Percentiles rank a stretch among this genome's conserved stretches.
These are phyloP conservation scores for Biston stratarius DNA, from an alignment of 2,888 invertebrate species.

Conservation along the genomic window DNA sequence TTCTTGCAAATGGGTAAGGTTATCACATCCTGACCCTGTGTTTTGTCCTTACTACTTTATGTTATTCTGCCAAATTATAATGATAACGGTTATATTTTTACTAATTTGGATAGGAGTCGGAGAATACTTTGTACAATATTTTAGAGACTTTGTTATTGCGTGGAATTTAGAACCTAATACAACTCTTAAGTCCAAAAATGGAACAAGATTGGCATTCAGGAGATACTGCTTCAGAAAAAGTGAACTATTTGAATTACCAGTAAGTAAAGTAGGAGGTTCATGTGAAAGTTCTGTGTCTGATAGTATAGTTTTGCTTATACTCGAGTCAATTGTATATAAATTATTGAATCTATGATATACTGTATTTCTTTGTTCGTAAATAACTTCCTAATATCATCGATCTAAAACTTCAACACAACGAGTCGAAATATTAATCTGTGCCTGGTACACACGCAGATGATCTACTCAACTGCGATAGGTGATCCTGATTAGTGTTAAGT, in stretches of 20 bases:
- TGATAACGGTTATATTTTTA: slow-evolving; percentile 60
- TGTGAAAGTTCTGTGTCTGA: not conserved
- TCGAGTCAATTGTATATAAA: slow-evolving; percentile 9
- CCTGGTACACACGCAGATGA: too few species aligned
- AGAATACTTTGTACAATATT: slow-evolving; percentile 61
- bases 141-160: slow-evolving; percentile 47
- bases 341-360: slow-evolving; percentile 11
- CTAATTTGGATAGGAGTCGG: slow-evolving; percentile 68
- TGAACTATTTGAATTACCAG: slow-evolving; percentile 68
- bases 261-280: slow-evolving; percentile 43
- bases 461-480: too few species aligned
- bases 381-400: not conserved
- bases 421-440: too few species aligned
- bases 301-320: not conserved
- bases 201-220: slow-evolving; percentile 60
- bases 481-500: too few species aligned
- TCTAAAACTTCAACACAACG: too few species aligned
- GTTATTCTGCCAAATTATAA: slow-evolving; percentile 72
- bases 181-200: slow-evolving; percentile 30
- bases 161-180: not conserved
- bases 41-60: slow-evolving; percentile 78
- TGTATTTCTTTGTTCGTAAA: not conserved
- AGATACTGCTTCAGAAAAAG: slow-evolving; percentile 77
- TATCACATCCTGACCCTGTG: slow-evolving; percentile 70
- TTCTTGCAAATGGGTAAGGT: slow-evolving; percentile 69